Percentiles rank a stretch among this genome's conserved stretches.
These are phyloP conservation scores for Chrysaora quinquecirrha DNA, from an alignment of 30 jellyfish, hydroid and myxozoan species.

Conservation along the genomic window DNA sequence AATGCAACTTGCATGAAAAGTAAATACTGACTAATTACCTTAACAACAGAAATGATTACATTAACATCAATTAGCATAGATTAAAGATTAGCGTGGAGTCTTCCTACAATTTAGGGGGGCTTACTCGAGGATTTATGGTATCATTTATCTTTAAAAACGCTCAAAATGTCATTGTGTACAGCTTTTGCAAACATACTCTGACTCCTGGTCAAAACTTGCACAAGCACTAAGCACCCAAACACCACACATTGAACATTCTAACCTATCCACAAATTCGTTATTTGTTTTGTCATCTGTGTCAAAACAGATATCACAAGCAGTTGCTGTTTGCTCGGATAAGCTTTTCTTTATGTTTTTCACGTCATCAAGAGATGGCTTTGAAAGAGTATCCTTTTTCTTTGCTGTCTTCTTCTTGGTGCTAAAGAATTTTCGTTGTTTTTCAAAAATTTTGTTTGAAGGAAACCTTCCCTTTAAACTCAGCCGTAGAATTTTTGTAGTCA, in stretches of 20 bases:
- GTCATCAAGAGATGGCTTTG: constrained; percentile 33
- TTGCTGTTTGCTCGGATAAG: constrained; percentile 10
- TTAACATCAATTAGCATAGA: no score
- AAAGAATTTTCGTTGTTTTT: constrained; percentile 22
- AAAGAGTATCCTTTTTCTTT: constrained; percentile 13
- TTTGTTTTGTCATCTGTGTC: constrained; percentile 5
- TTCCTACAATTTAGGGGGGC: no score
- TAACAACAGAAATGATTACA: no score
- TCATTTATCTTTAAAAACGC: no score
- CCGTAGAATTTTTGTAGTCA: no score
- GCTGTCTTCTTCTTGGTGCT: constrained; percentile 38
- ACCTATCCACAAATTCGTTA: background rate
- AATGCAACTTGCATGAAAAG: no score
- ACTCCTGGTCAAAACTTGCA: no score
- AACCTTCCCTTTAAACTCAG: constrained; percentile 3
- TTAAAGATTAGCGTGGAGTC: no score
- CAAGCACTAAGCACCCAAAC: constrained; percentile 15
- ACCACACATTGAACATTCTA: background rate
- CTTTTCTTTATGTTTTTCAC: background rate
- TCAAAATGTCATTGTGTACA: no score
- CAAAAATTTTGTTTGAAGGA: constrained; percentile 26
- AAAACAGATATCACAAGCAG: constrained; percentile 9
- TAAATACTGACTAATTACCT: no score
- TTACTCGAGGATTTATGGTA: no score
- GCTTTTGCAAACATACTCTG: no score